A percentile compares a stretch with the other conserved stretches of the same genome.
phyloP scores from a whole-genome alignment of 1,140 invertebrate genomes.

The Battus philenor region DNA sequence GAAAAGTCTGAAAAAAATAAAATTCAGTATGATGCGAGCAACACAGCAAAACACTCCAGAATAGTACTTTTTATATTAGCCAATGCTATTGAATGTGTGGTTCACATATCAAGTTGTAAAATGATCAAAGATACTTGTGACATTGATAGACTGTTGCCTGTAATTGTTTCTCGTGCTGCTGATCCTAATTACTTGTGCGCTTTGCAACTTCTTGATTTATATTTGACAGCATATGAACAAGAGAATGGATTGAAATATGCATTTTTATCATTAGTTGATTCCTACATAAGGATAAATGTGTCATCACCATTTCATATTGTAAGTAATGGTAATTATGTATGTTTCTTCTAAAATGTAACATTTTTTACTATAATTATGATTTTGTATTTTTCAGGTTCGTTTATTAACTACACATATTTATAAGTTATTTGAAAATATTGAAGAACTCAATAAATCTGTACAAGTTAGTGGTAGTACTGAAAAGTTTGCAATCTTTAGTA shows the following conservation, averaged over 20 bases:
- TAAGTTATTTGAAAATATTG: conserved; percentile 79
- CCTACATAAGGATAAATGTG: conserved; percentile 76
- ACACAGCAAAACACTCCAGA: conserved; percentile 43
- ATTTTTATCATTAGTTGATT: conserved; percentile 74
- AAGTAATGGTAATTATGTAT: conserved; percentile 35
- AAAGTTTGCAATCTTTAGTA: conserved; percentile 78
- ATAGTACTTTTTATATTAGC: conserved; percentile 74
- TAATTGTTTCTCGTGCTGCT: conserved; percentile 52
- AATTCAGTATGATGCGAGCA: conserved; percentile 45
- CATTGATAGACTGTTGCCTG: conserved; percentile 46
- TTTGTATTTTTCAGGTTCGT: conserved; percentile 76
- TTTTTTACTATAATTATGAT: conserved; percentile 18
- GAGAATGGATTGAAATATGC: conserved; percentile 63
- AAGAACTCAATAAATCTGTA: conserved; percentile 56
- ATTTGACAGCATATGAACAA: conserved; percentile 70
- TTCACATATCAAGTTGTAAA: conserved; percentile 74
- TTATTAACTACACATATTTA: conserved; percentile 83
- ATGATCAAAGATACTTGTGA: conserved; percentile 67
- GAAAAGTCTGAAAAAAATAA: conserved; percentile 38
- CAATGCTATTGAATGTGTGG: conserved; percentile 75
- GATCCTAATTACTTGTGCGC: conserved; percentile 62
- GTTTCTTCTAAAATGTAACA: background rate
- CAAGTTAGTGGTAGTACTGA: conserved; percentile 50
- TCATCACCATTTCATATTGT: conserved; percentile 81
- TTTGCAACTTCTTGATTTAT: conserved; percentile 73